Evolutionary conservation across 2,888 invertebrate species (phyloP), one percentile per base, ranked within the genome.

Genomic region (Nomada flava): DNA sequence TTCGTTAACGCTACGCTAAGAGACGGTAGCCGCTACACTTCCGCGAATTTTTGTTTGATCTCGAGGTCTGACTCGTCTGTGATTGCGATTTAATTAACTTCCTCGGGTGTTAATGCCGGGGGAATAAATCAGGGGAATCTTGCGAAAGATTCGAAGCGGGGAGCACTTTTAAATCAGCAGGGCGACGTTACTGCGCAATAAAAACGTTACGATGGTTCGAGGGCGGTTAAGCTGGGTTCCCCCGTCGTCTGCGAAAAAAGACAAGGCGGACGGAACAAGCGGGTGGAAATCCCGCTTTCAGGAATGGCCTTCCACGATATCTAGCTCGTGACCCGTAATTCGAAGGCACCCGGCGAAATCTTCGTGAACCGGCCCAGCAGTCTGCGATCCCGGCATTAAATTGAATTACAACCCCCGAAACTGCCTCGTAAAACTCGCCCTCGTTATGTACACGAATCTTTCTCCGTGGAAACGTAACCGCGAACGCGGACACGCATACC

Each of bases 321-420:
- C 47, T 50, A 55, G 53, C 29, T 74, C 71, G 68, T 53, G 62
- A 53, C 15, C 72, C 62, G 75, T 74, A 79, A 86, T 86, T 82
- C 76, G 29, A 67, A 44, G 74, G 67, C 64, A 71, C 18, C 36
- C 63, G 67, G 57, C 55, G 55, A 64, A 77, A 74, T 80, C 82
- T 80, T 67, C 65, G 76, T 64, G 65, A 78, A 76, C 60, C 76
- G 65, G 52, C 11, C 53, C 29, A 29, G 52, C 29, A 76, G 77
- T 74, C 82, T 80, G 63, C 80, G 74, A 85, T 83, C 76, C 78
- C 55, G 77, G 81, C 82, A 76, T 84, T 82, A 82, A 89, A 90
- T 89, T 88, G 89, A 89, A 89, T 90, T 88, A 87, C 85, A 75
- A 72, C 75, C 67, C 36, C 50, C 20, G 13, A 78, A 82, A 84